Percentiles rank a stretch among this genome's conserved stretches.
Evolutionary conservation across 2,888 invertebrate species (phyloP).

Genomic region (Nephrotoma appendiculata): DNA sequence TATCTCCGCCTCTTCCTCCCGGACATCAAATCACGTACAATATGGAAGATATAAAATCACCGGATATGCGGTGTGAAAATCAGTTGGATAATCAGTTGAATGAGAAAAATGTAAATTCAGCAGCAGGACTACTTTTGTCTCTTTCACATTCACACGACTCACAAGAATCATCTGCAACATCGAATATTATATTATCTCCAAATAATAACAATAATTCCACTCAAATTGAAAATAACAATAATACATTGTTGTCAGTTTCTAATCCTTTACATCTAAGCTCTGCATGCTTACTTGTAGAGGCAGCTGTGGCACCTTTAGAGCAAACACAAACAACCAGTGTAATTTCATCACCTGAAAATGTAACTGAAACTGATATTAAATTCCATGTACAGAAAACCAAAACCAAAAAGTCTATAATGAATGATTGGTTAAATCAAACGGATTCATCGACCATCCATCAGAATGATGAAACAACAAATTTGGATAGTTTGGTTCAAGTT

Average conservation of each 20-base stretch:
- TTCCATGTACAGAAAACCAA: slow-evolving; percentile 50
- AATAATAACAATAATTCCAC: not conserved
- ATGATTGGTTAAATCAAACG: slow-evolving; percentile 76
- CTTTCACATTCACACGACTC: slow-evolving; percentile 33
- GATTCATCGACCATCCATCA: slow-evolving; percentile 29
- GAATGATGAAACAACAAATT: slow-evolving; percentile 13
- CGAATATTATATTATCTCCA: slow-evolving; percentile 8
- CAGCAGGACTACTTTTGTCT: slow-evolving; percentile 42
- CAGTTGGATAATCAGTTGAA: not conserved
- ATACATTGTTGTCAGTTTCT: not conserved
- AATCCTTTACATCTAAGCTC: slow-evolving; percentile 43
- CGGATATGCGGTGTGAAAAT: slow-evolving; percentile 1
- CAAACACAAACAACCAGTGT: not conserved
- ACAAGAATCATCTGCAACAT: not conserved
- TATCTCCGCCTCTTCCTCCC: slow-evolving; percentile 35
- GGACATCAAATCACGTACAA: not conserved
- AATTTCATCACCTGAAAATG: not conserved
- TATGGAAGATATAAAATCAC: slow-evolving; percentile 8
- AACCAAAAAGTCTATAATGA: slow-evolving; percentile 82
- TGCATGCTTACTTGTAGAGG: slow-evolving; percentile 67
- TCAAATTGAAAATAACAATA: not conserved
- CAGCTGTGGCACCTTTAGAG: slow-evolving; percentile 68
- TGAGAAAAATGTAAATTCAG: slow-evolving; percentile 27
- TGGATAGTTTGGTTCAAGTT: slow-evolving; percentile 49
- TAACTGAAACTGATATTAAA: slow-evolving; percentile 52